Conservation (phyloP, 2,113 vertebrate species). For the Corythoichthys haematopterus region DNA sequence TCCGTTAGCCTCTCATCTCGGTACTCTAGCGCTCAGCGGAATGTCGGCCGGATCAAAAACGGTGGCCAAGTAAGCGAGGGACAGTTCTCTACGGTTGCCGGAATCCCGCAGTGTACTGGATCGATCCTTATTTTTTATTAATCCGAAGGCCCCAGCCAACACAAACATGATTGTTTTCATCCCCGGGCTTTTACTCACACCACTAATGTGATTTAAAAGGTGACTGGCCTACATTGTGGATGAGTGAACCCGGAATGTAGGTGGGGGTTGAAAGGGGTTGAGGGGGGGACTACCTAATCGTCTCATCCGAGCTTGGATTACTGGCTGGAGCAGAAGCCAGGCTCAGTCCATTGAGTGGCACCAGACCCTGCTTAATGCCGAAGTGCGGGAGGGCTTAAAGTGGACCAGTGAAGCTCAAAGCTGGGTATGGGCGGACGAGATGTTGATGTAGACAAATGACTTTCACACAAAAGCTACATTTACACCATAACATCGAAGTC, state of each 20-base stretch:
- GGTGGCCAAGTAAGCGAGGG: slow-evolving; percentile 63
- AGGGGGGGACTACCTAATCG: slow-evolving; percentile 59
- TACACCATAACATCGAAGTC: not conserved
- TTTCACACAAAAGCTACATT: not conserved
- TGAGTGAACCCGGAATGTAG: slow-evolving; percentile 68
- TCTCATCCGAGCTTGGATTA: slow-evolving; percentile 63
- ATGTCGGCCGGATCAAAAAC: slow-evolving; percentile 62
- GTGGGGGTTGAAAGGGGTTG: not conserved
- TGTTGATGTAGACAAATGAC: slow-evolving; percentile 18
- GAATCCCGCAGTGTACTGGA: not conserved
- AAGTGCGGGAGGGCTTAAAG: slow-evolving; percentile 49
- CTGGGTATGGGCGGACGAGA: slow-evolving; percentile 30
- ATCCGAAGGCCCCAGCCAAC: slow-evolving; percentile 7
- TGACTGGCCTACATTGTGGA: slow-evolving; percentile 45
- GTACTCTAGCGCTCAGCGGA: slow-evolving; percentile 62
- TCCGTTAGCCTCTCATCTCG: slow-evolving; percentile 65
- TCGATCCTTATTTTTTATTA: not conserved
- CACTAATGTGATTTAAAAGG: slow-evolving; percentile 37
- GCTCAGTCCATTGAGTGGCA: slow-evolving; percentile 67
- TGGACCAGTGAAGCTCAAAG: slow-evolving; percentile 47
- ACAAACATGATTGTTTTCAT: slow-evolving; percentile 25
- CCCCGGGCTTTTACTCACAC: slow-evolving; percentile 5
- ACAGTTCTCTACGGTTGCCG: slow-evolving; percentile 14
- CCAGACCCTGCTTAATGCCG: slow-evolving; percentile 67
- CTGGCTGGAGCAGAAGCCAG: slow-evolving; percentile 52